Percentiles rank a stretch among this genome's conserved stretches.
These are phyloP conservation scores for Spea bombifrons DNA, from an alignment of 2,113 vertebrate species.

Conservation along the genomic window DNA sequence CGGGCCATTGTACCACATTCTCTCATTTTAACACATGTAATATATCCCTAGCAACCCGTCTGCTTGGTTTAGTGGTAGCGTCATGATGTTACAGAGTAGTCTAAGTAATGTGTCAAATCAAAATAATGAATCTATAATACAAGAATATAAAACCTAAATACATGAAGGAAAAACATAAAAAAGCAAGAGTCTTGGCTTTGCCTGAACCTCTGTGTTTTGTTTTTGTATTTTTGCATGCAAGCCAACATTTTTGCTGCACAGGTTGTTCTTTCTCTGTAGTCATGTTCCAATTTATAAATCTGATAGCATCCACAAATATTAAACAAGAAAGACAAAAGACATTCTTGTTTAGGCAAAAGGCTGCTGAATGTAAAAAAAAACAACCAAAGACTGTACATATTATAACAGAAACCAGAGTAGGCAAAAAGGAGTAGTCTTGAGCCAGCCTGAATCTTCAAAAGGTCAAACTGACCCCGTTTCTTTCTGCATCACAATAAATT, in stretches of 20 bases:
- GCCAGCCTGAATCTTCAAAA: not conserved
- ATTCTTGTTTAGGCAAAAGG: not conserved
- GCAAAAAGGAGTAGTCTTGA: not conserved
- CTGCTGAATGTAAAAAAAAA: not conserved
- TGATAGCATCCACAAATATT: constrained; percentile 11
- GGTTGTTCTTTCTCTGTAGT: constrained; percentile 3
- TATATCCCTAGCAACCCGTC: no score
- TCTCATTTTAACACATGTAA: no score
- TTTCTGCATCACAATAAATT: not conserved
- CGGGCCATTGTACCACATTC: no score
- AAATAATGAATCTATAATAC: no score
- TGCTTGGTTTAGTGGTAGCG: no score
- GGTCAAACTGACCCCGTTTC: constrained; percentile 8
- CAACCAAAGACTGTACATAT: not conserved
- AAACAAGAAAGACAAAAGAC: constrained; percentile 16
- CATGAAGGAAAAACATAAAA: not conserved
- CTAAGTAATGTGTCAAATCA: no score
- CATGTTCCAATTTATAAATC: constrained; percentile 5
- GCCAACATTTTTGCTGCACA: constrained; percentile 4
- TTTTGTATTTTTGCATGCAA: not conserved
- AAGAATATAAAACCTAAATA: no score
- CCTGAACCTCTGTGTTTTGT: not conserved
- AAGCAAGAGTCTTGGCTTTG: not conserved
- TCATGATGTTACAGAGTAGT: no score
- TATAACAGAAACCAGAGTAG: not conserved